These are phyloP conservation scores for Hyposoter dolosus DNA, from an alignment of 2,888 invertebrate species.

Conservation along the genomic window DNA sequence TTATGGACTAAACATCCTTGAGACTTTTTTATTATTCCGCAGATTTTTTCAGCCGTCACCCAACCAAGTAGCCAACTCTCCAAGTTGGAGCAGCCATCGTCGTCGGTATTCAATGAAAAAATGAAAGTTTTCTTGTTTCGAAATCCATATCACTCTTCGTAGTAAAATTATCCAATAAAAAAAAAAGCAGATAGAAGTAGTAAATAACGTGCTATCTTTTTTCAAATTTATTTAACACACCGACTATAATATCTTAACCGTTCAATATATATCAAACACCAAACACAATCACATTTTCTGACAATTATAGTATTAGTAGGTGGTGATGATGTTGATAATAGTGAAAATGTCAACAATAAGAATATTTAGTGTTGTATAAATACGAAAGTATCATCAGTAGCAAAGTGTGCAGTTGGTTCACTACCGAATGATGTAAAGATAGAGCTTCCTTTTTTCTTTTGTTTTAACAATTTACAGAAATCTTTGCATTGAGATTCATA, in stretches of 20 bases:
- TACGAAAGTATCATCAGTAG: conserved; percentile 2
- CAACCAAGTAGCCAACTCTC: too few species aligned
- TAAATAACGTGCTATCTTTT: background rate
- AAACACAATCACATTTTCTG: conserved; percentile 55
- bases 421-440: conserved; percentile 26
- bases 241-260: conserved; percentile 36
- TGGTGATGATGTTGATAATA: conserved; percentile 19
- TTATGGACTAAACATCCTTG: too few species aligned
- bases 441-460: conserved; percentile 22
- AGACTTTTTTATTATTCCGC: too few species aligned
- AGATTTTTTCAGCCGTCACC: too few species aligned
- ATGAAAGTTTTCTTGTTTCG: background rate
- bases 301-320: background rate
- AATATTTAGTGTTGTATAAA: conserved; percentile 10
- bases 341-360: conserved; percentile 15
- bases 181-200: background rate
- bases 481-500: conserved; percentile 4
- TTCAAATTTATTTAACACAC: conserved; percentile 60
- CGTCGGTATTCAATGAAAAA: too few species aligned
- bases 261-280: conserved; percentile 54
- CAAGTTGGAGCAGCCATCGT: too few species aligned
- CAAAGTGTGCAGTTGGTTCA: background rate
- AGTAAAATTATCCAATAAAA: background rate
- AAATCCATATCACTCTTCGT: background rate
- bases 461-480: conserved; percentile 38